These are phyloP conservation scores for Collichthys lucidus DNA, from an alignment of 2,113 vertebrate genomes.

Conservation along the genomic window DNA sequence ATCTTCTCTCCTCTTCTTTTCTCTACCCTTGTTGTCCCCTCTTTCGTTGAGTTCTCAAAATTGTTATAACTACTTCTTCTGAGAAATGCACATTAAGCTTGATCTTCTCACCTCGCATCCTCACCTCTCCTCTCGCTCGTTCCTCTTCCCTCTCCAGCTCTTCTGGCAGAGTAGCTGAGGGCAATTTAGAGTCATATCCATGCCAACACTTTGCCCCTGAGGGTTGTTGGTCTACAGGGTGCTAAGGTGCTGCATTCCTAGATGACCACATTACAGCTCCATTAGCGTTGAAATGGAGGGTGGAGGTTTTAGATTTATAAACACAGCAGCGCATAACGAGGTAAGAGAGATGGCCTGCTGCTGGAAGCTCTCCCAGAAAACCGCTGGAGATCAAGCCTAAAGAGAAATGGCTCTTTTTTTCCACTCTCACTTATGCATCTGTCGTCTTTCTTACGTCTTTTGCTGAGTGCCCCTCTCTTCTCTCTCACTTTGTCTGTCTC, in stretches of 20 bases:
- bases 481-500: neutral
- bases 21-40: neutral
- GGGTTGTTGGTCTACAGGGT: conserved; percentile 14
- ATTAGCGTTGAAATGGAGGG: conserved; percentile 40
- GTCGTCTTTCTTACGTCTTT: conserved; percentile 15
- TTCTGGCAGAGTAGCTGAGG: conserved; percentile 19
- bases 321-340: conserved; percentile 30
- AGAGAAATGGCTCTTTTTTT: conserved; percentile 30
- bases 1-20: too few relatives aligned
- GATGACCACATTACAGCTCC: conserved; percentile 43
- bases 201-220: conserved; percentile 46
- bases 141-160: neutral
- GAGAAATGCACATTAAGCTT: neutral
- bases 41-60: neutral
- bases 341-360: conserved; percentile 16
- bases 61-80: neutral
- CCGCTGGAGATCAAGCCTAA: conserved; percentile 8
- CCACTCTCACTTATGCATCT: conserved; percentile 11
- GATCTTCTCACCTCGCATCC: neutral
- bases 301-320: conserved; percentile 35
- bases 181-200: conserved; percentile 31
- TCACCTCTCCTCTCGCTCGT: neutral
- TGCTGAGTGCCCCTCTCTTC: neutral
- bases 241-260: conserved; percentile 30
- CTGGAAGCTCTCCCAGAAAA: conserved; percentile 46